Evolutionary conservation across 2,113 vertebrate genomes (phyloP).

Genomic region (Athene noctua): DNA sequence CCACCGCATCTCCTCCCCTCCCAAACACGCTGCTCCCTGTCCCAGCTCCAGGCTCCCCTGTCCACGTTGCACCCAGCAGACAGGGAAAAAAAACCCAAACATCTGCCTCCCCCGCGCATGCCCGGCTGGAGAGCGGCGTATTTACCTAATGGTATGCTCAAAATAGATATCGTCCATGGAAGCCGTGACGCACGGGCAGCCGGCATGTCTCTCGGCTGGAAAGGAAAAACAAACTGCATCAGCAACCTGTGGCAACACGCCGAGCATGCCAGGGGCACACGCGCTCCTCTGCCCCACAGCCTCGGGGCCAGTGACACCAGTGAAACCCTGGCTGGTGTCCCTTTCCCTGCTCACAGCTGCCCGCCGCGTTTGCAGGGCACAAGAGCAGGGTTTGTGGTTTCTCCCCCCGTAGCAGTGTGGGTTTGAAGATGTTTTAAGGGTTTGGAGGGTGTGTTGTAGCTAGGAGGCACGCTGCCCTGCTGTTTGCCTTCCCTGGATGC

Average conservation of each 20-base stretch:
- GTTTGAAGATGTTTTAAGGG: neutral
- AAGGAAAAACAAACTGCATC: constrained; percentile 30
- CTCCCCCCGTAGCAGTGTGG: rapidly evolving
- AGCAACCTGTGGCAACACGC: neutral
- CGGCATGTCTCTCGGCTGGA: constrained; percentile 90
- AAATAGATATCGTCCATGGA: constrained; percentile 97
- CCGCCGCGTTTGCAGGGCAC: rapidly evolving
- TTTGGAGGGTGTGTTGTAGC: neutral
- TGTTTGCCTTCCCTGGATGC: neutral
- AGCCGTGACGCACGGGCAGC: constrained; percentile 89
- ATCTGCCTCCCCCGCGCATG: rapidly evolving
- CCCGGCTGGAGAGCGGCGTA: neutral
- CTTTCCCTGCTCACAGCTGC: rapidly evolving
- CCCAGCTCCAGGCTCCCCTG: neutral
- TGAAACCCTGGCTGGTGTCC: rapidly evolving
- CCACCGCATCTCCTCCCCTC: neutral
- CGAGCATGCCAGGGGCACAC: rapidly evolving
- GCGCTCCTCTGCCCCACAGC: neutral
- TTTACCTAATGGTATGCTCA: constrained; percentile 92
- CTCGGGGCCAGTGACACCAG: rapidly evolving
- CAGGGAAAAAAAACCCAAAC: neutral
- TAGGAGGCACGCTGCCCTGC: neutral
- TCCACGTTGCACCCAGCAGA: neutral
- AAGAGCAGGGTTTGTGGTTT: neutral
- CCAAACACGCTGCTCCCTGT: neutral